A percentile compares a stretch with the other conserved stretches of the same genome.
Conservation (phyloP, 2,113 vertebrate genomes). For the Eubucco bourcierii region DNA sequence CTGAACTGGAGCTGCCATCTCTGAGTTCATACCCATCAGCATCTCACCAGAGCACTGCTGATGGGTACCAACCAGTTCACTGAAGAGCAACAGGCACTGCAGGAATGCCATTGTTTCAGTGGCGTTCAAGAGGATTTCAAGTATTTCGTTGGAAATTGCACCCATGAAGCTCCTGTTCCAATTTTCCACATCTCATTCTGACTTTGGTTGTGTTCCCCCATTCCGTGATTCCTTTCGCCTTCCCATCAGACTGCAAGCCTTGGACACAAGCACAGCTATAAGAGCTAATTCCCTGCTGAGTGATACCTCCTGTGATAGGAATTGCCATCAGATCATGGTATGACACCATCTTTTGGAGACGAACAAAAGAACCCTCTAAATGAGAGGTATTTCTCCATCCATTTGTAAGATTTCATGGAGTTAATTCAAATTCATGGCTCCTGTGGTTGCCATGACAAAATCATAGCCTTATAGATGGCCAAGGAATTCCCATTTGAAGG, state of each 20-base stretch:
- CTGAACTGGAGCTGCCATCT: not conserved
- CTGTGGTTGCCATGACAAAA: conserved; percentile 27
- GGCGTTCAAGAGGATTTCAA: not conserved
- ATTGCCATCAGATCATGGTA: not conserved
- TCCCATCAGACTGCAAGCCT: not conserved
- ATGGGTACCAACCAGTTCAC: not conserved
- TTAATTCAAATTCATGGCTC: conserved; percentile 22
- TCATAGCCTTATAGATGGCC: not conserved
- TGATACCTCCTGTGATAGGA: conserved; percentile 12
- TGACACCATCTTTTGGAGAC: not conserved
- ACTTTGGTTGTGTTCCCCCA: not conserved
- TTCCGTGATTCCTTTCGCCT: not conserved
- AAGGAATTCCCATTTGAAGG: conserved; percentile 31
- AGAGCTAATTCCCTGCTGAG: conserved; percentile 23
- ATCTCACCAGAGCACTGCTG: not conserved
- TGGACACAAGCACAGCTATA: not conserved
- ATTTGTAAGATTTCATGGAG: conserved; percentile 51
- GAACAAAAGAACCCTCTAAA: not conserved
- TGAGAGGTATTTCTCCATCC: conserved; percentile 49
- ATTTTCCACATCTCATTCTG: not conserved
- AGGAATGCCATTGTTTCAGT: not conserved
- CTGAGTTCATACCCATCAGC: not conserved
- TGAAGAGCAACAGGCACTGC: not conserved
- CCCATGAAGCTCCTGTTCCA: not conserved
- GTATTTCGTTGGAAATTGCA: not conserved